Base-by-base conservation (phyloP, 1,140 invertebrate species). In the Bathynomus jamesi region DNA sequence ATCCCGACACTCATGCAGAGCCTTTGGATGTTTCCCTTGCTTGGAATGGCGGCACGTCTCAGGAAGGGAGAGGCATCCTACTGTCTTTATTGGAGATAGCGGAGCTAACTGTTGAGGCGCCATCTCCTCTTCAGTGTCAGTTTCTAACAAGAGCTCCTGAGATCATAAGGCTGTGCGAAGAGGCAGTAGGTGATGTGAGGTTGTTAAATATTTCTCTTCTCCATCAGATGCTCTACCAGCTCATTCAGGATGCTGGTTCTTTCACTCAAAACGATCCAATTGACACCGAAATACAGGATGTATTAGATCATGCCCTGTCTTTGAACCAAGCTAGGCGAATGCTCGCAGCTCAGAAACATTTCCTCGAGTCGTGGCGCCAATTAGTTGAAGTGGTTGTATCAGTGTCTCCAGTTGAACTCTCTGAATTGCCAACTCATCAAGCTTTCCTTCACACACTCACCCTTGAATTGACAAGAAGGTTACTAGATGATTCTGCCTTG, bases 321-420 rank as follows among this genome's bases (percentile, higher is more conserved):
- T 82, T 89, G 25, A 95, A 95, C 81, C 85, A 87, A 61, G 87
- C 87, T 10, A 86, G 89, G 65, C 86, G 88, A 70, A 81, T 86
- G 0, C 85, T 89, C 0, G 86, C 86, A 25, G 86, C 87, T 0
- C 88, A 90, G 10, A 85, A 88, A 0, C 87, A 89, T 76, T 90
- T 89, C 74, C 88, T 92, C 75, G 90, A 93, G 79, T 88, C 90
- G 0, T 93, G 92, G 91, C 85, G 91, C 40, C 91, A 93, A 81
- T 87, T 91, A 0, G 88, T 89, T 0, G 91, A 94, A 81, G 89
- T 94, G 27, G 80, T 95, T 0, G 90, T 95, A 71, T 89, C 89
- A 40, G 88, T 89, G 4, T 89, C 90, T 28, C 90, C 91, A 0
- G 85, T 86, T 70, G 89, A 92, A 73, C 84, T 92, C 11, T 82